phyloP scores from a whole-genome alignment of 2,888 invertebrate genomes.

The Leptopterna dolabrata region DNA sequence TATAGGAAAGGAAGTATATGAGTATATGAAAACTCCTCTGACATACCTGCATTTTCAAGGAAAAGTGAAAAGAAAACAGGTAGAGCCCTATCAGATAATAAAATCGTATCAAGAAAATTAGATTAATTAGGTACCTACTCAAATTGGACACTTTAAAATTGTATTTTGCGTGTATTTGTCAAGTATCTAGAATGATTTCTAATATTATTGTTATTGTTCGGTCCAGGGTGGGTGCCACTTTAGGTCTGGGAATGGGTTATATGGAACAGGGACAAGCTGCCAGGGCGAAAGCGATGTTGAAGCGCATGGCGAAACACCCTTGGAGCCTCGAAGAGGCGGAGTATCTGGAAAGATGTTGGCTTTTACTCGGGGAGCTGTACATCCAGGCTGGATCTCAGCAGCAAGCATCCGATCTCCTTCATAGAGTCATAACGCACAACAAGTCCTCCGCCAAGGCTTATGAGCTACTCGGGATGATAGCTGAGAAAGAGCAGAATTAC shows the following conservation, averaged over 20 bases:
- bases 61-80: too few relatives aligned
- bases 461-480: slow-evolving; percentile 86
- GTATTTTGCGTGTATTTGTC: too few relatives aligned
- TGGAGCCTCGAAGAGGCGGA: slow-evolving; percentile 98
- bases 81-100: too few relatives aligned
- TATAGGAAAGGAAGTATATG: too few relatives aligned
- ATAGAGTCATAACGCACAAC: slow-evolving; percentile 82
- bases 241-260: slow-evolving; percentile 63
- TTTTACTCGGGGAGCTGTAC: slow-evolving; percentile 91
- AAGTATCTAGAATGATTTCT: too few relatives aligned
- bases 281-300: slow-evolving; percentile 91
- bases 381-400: slow-evolving; percentile 80
- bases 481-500: slow-evolving; percentile 93
- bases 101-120: too few relatives aligned
- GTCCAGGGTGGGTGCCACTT: slow-evolving; percentile 63
- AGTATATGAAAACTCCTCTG: too few relatives aligned
- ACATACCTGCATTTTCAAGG: too few relatives aligned
- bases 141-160: too few relatives aligned
- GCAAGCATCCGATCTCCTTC: slow-evolving; percentile 84
- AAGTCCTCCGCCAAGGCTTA: slow-evolving; percentile 91
- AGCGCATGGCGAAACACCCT: slow-evolving; percentile 82
- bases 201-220: too few relatives aligned
- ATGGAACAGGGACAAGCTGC: slow-evolving; percentile 87
- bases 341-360: slow-evolving; percentile 94
- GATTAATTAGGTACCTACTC: too few relatives aligned